These are phyloP conservation scores for Drosophila acutilabella DNA, from an alignment of 2,888 invertebrate species.

Conservation along the genomic window DNA sequence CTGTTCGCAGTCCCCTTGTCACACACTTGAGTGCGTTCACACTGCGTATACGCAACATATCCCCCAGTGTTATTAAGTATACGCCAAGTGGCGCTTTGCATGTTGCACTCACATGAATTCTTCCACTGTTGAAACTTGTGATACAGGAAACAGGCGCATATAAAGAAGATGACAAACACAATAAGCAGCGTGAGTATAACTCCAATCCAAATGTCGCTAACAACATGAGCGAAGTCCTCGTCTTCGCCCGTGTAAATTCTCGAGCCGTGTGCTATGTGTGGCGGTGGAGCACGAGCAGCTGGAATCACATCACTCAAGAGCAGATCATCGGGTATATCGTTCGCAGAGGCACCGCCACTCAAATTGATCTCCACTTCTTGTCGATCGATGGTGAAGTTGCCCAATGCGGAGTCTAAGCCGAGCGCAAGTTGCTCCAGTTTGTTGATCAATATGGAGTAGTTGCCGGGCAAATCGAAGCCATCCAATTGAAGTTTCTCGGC, in stretches of 20 bases:
- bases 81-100: constrained; percentile 23
- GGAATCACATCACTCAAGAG: constrained; percentile 67
- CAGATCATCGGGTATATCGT: constrained; percentile 63
- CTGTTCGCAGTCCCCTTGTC: background rate
- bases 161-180: constrained; percentile 87
- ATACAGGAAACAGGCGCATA: constrained; percentile 88
- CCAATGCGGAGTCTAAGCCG: constrained; percentile 81
- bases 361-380: constrained; percentile 80
- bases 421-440: constrained; percentile 83
- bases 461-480: constrained; percentile 79
- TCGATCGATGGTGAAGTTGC: constrained; percentile 80
- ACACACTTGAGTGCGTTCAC: background rate
- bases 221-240: constrained; percentile 86
- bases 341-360: constrained; percentile 62
- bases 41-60: constrained; percentile 36
- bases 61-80: constrained; percentile 36
- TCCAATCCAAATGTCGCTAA: constrained; percentile 88
- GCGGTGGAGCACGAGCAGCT: constrained; percentile 69
- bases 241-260: constrained; percentile 80
- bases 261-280: constrained; percentile 62
- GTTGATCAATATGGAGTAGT: constrained; percentile 83
- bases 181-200: constrained; percentile 87
- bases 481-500: constrained; percentile 76
- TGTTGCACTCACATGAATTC: constrained; percentile 86
- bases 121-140: constrained; percentile 89